A percentile compares a stretch with the other conserved stretches of the same genome.
Evolutionary conservation across 2,888 invertebrate species (phyloP).

Genomic region (Mesorhabditis spiculigera): DNA sequence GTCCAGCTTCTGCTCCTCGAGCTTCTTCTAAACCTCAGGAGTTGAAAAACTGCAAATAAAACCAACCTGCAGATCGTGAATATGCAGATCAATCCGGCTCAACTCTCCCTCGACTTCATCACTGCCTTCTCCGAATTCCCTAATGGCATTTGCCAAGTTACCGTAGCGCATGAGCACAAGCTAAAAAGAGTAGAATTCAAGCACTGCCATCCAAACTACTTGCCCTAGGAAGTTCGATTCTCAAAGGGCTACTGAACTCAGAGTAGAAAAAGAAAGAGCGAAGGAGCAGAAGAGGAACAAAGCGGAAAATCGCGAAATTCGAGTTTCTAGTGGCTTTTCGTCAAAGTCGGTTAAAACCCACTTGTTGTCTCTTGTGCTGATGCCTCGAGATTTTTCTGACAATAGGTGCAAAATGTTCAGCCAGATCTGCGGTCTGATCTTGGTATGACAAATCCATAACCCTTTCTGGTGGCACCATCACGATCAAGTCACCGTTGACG

Average conservation of each 20-base stretch:
- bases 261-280: too few relatives aligned
- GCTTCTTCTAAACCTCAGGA: slow-evolving; percentile 34
- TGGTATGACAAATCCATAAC: slow-evolving; percentile 43
- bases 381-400: slow-evolving; percentile 51
- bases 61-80: slow-evolving; percentile 52
- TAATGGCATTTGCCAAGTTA: slow-evolving; percentile 48
- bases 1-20: slow-evolving; percentile 42
- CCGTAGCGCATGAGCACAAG: slow-evolving; percentile 43
- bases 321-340: too few relatives aligned
- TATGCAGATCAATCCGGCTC: slow-evolving; percentile 42
- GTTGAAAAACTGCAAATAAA: not conserved
- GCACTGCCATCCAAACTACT: not conserved
- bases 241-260: too few relatives aligned
- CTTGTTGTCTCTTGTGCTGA: slow-evolving; percentile 53
- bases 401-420: slow-evolving; percentile 45
- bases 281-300: too few relatives aligned
- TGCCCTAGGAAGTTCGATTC: too few relatives aligned
- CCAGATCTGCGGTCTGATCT: slow-evolving; percentile 43
- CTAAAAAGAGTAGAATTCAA: slow-evolving; percentile 13
- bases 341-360: too few relatives aligned
- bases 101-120: slow-evolving; percentile 48
- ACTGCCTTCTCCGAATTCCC: slow-evolving; percentile 42
- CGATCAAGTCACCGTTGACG: slow-evolving; percentile 51
- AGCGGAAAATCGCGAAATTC: too few relatives aligned
- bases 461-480: slow-evolving; percentile 48